A percentile compares a stretch with the other conserved stretches of the same genome.
phyloP scores from a whole-genome alignment of 1,140 invertebrate genomes.

The Drosophila orosa region DNA sequence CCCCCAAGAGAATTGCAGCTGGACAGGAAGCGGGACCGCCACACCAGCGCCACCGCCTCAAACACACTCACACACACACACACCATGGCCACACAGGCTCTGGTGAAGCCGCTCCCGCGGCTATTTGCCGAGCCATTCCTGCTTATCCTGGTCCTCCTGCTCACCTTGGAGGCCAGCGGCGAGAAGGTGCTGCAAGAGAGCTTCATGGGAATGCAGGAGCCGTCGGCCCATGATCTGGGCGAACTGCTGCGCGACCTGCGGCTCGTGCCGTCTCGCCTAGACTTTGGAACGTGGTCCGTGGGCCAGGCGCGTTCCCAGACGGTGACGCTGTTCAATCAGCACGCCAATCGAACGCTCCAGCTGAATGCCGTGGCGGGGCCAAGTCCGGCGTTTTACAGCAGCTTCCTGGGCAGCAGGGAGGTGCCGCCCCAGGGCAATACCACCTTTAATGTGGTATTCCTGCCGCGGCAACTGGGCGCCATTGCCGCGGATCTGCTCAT shows the following conservation, averaged over 20 bases:
- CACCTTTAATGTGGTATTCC: constrained; percentile 97
- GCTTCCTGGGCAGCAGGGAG: constrained; percentile 96
- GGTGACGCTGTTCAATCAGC: constrained; percentile 92
- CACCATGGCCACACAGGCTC: constrained; percentile 22
- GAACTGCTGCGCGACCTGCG: constrained; percentile 70
- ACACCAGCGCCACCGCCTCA: constrained; percentile 22
- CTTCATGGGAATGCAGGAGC: constrained; percentile 56
- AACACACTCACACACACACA: constrained; percentile 17
- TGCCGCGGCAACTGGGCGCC: constrained; percentile 94
- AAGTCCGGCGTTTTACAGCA: constrained; percentile 95
- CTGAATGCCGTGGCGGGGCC: constrained; percentile 94
- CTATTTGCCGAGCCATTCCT: constrained; percentile 24
- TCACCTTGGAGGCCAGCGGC: constrained; percentile 17
- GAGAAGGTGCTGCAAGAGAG: constrained; percentile 59
- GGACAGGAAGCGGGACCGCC: constrained; percentile 21
- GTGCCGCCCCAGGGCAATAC: constrained; percentile 96
- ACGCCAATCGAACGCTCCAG: constrained; percentile 90
- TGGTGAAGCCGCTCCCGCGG: constrained; percentile 13
- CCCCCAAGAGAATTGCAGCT: constrained; percentile 13
- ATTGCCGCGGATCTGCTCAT: constrained; percentile 95
- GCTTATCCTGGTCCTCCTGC: constrained; percentile 21
- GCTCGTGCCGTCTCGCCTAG: constrained; percentile 74
- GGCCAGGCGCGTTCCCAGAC: constrained; percentile 92
- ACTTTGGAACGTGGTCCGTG: constrained; percentile 88
- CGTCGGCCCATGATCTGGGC: constrained; percentile 52